Conservation (phyloP, 2,797 vertebrate genomes). For the Adelosebastes latens region DNA sequence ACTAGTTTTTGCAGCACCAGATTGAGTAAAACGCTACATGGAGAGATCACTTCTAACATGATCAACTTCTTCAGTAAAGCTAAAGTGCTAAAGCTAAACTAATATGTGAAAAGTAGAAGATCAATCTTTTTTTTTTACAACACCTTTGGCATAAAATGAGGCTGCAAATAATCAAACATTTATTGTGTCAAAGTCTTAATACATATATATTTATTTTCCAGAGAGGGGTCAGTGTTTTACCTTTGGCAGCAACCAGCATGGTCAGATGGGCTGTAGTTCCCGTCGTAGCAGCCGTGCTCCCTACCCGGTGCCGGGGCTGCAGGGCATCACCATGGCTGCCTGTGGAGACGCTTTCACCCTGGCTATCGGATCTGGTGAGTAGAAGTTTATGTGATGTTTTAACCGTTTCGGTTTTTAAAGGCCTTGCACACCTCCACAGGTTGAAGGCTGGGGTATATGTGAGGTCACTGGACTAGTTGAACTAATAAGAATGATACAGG, state of each 20-base stretch:
- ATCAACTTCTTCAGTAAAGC: neutral
- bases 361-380: constrained; percentile 91
- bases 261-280: constrained; percentile 91
- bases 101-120: neutral
- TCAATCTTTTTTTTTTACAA: neutral
- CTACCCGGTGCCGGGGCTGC: constrained; percentile 88
- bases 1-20: neutral
- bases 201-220: constrained; percentile 53
- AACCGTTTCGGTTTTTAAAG: neutral
- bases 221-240: constrained; percentile 93
- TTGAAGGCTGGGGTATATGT: neutral
- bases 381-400: neutral
- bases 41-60: neutral
- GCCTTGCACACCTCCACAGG: neutral
- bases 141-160: neutral
- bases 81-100: neutral
- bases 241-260: constrained; percentile 98
- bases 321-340: constrained; percentile 87
- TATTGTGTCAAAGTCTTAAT: neutral
- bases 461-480: neutral
- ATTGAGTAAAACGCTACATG: neutral
- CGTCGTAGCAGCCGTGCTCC: constrained; percentile 88
- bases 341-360: constrained; percentile 98
- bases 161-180: neutral
- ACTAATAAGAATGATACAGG: neutral